Evolutionary conservation across 2,797 vertebrate species (phyloP).

Genomic region (Masticophis lateralis): DNA sequence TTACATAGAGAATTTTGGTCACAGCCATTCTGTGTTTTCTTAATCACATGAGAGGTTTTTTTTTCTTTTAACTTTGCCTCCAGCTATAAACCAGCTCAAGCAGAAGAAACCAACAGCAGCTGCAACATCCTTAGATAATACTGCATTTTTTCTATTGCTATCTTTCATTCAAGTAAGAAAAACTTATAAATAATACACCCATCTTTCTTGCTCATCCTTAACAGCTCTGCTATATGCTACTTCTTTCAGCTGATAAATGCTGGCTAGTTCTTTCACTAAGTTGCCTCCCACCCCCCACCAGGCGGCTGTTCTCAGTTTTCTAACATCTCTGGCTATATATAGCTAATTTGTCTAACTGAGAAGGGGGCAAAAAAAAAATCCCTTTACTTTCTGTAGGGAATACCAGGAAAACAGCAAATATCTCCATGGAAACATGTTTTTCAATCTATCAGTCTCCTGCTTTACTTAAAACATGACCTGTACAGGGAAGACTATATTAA

Average conservation of each 20-base stretch:
- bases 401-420: slow-evolving; percentile 80
- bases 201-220: background rate
- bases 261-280: slow-evolving; percentile 11
- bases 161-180: background rate
- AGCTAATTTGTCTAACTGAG: slow-evolving; percentile 69
- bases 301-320: slow-evolving; percentile 64
- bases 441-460: slow-evolving; percentile 75
- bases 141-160: background rate
- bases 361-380: slow-evolving; percentile 56
- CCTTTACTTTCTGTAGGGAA: slow-evolving; percentile 79
- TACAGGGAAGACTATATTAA: slow-evolving; percentile 65
- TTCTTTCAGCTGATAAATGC: slow-evolving; percentile 37
- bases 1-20: slow-evolving; percentile 12
- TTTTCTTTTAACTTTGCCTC: slow-evolving; percentile 22
- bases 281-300: slow-evolving; percentile 15
- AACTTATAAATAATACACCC: background rate
- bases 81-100: background rate
- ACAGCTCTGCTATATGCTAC: background rate
- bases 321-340: slow-evolving; percentile 70
- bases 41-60: background rate
- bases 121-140: background rate
- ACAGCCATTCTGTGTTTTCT: background rate
- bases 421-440: slow-evolving; percentile 87
- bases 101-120: slow-evolving; percentile 12
- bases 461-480: slow-evolving; percentile 76